Evolutionary conservation across 2,113 vertebrate genomes (phyloP).

Genomic region (Chascanopsetta lugubris): DNA sequence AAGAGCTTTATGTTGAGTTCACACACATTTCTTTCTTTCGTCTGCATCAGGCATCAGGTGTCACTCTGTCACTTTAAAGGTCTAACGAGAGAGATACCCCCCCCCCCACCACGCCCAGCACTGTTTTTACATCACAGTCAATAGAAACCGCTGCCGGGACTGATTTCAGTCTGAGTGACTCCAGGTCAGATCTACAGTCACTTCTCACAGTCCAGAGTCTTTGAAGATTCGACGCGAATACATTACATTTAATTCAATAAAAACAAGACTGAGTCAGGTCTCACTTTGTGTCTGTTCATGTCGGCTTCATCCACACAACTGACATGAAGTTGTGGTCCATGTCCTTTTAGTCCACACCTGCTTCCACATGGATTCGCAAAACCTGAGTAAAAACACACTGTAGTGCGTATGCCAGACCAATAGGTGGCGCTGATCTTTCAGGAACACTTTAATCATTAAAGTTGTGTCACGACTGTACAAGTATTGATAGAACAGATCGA

Average conservation of each 20-base stretch:
- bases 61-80: constrained; percentile 30
- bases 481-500: too few relatives aligned
- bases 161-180: constrained; percentile 1
- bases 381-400: too few relatives aligned
- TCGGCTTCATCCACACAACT: too few relatives aligned
- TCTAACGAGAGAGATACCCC: constrained; percentile 21
- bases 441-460: too few relatives aligned
- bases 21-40: constrained; percentile 38
- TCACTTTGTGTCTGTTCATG: background rate
- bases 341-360: too few relatives aligned
- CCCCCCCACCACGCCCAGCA: constrained; percentile 3
- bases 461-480: too few relatives aligned
- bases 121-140: background rate
- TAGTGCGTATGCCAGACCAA: too few relatives aligned
- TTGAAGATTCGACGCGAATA: too few relatives aligned
- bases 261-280: background rate
- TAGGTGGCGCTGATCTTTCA: too few relatives aligned
- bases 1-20: background rate
- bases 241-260: background rate
- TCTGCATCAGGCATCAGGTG: constrained; percentile 23
- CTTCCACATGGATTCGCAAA: too few relatives aligned
- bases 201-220: too few relatives aligned
- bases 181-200: background rate
- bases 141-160: constrained; percentile 17
- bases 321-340: too few relatives aligned